Evolutionary conservation across 2,797 vertebrate species (phyloP).

Genomic region (Agapornis canus): DNA sequence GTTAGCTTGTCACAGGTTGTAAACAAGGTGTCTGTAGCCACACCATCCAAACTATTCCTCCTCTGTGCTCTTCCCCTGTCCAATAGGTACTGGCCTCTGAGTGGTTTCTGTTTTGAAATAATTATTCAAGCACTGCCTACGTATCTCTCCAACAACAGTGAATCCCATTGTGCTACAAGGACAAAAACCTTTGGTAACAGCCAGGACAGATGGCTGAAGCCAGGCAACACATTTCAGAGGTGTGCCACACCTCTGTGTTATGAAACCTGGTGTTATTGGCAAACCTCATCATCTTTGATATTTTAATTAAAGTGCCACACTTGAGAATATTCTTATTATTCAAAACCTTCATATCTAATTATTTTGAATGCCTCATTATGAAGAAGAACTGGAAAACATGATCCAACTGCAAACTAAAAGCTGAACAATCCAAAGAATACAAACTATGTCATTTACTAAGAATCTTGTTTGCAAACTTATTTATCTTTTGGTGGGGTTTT

Average conservation of each 20-base stretch:
- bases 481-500: neutral
- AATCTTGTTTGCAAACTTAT: neutral
- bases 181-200: neutral
- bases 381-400: neutral
- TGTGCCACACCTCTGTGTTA: neutral
- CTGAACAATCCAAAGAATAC: neutral
- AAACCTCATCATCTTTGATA: neutral
- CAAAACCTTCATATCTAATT: neutral
- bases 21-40: neutral
- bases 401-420: neutral
- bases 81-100: neutral
- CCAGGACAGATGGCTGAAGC: neutral
- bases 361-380: neutral
- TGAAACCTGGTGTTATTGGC: neutral
- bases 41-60: neutral
- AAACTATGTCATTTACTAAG: neutral
- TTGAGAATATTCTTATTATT: neutral
- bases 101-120: conserved; percentile 7
- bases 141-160: neutral
- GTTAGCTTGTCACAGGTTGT: neutral
- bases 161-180: neutral
- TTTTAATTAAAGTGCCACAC: neutral
- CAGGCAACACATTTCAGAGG: neutral
- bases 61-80: neutral
- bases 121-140: conserved; percentile 26